Percentiles rank a stretch among this genome's conserved stretches.
Conservation (phyloP, 2,113 vertebrate genomes). For the Cygnus buccinator region DNA sequence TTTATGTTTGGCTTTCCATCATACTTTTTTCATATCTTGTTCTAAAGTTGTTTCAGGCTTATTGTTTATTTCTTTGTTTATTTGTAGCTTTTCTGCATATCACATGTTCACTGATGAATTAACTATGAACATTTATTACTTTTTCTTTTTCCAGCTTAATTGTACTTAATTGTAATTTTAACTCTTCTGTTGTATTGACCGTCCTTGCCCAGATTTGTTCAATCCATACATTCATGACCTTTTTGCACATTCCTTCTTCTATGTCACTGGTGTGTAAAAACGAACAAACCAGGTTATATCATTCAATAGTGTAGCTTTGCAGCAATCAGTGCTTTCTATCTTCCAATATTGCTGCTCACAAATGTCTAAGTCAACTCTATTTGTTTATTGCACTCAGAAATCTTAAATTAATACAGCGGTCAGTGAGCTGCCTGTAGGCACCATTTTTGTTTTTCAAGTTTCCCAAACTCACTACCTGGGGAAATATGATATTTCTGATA, state of each 20-base stretch:
- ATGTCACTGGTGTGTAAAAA: not conserved
- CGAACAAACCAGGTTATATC: not conserved
- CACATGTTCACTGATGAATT: not conserved
- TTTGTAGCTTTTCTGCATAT: not conserved
- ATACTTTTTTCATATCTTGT: not conserved
- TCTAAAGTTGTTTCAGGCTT: not conserved
- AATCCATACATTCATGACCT: not conserved
- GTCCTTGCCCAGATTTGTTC: not conserved
- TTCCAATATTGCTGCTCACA: not conserved
- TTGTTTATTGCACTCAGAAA: not conserved
- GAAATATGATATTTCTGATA: not conserved
- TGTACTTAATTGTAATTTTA: not conserved
- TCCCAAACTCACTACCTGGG: not conserved
- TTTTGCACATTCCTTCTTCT: not conserved
- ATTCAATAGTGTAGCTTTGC: not conserved
- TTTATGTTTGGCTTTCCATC: not conserved
- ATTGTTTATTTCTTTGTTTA: not conserved
- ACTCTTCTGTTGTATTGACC: not conserved
- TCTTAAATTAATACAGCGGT: not conserved
- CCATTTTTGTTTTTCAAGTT: not conserved
- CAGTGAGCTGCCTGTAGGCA: not conserved
- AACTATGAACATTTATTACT: not conserved
- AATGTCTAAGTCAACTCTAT: not conserved
- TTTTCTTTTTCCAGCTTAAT: not conserved
- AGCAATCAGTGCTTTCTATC: not conserved